Conservation (phyloP, 2,113 vertebrate species). For the Pteronura brasiliensis region DNA sequence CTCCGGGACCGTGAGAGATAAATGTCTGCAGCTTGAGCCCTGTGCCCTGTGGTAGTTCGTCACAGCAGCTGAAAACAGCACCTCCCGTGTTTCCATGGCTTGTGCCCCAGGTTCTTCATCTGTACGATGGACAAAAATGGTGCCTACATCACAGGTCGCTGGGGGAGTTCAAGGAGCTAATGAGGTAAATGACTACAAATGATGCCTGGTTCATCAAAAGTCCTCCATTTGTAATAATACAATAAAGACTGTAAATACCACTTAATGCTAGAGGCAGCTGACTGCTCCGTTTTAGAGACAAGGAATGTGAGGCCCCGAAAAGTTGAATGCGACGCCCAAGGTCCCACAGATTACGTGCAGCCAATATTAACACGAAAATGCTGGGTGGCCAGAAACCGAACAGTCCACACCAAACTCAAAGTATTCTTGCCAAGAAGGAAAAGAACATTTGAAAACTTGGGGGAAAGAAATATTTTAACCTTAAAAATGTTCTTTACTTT, state of each 20-base stretch:
- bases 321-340: background rate
- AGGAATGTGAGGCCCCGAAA: background rate
- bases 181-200: background rate
- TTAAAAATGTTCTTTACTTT: background rate
- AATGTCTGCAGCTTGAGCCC: background rate
- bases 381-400: background rate
- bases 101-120: background rate
- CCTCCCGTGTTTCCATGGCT: rapidly evolving
- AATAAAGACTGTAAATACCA: background rate
- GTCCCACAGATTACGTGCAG: background rate
- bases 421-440: background rate
- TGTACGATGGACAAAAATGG: background rate
- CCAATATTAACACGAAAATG: background rate
- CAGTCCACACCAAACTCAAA: background rate
- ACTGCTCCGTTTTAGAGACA: background rate
- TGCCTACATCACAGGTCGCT: background rate
- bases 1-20: background rate
- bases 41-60: too few species aligned
- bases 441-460: background rate
- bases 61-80: background rate
- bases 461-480: background rate
- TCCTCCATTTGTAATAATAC: background rate
- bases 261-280: background rate
- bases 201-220: background rate
- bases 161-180: background rate